Evolutionary conservation across 2,888 invertebrate genomes (phyloP).

Genomic region (Pterostichus niger): DNA sequence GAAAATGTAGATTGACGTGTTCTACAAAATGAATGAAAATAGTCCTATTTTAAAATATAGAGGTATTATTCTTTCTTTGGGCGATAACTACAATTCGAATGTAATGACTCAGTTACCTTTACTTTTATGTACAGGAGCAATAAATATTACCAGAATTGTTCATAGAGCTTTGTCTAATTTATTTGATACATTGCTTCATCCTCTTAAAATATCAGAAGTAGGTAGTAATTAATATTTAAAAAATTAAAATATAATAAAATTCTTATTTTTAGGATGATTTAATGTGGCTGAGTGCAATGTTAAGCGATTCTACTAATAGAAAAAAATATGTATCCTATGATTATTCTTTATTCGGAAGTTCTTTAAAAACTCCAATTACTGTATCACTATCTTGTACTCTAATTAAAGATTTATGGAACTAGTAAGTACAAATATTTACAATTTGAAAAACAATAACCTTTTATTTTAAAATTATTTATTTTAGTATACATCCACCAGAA

Average conservation of each 20-base stretch:
- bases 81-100: background rate
- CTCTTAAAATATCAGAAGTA: constrained; percentile 77
- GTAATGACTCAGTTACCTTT: constrained; percentile 77
- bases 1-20: constrained; percentile 60
- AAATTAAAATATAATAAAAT: background rate
- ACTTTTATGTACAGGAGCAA: constrained; percentile 77
- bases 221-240: constrained; percentile 11
- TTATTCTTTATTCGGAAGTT: constrained; percentile 42
- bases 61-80: constrained; percentile 60
- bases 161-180: constrained; percentile 75
- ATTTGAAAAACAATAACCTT: background rate
- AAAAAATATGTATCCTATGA: constrained; percentile 37
- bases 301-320: constrained; percentile 28
- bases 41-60: constrained; percentile 54
- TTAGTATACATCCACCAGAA: constrained; percentile 62
- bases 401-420: constrained; percentile 63
- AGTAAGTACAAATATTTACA: constrained; percentile 58
- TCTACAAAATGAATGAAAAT: constrained; percentile 29
- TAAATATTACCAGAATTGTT: constrained; percentile 75
- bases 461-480: constrained; percentile 64
- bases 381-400: constrained; percentile 49
- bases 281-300: constrained; percentile 66
- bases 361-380: constrained; percentile 19
- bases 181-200: constrained; percentile 78
- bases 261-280: constrained; percentile 65